Percentiles rank a stretch among this genome's conserved stretches.
phyloP scores from a whole-genome alignment of 2,113 vertebrate species.

The Ochotona curzoniae region DNA sequence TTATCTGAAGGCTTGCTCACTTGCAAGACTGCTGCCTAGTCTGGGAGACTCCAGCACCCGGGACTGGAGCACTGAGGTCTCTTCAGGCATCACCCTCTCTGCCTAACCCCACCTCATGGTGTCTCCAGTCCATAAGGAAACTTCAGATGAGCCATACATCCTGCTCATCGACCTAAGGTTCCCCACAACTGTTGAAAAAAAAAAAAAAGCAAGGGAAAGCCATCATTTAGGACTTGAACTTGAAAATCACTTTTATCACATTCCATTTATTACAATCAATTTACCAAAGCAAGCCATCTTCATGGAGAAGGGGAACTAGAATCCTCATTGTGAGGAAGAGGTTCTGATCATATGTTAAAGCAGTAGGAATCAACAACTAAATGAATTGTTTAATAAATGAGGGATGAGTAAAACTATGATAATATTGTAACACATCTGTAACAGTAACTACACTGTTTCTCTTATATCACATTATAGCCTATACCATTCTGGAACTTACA shows the following conservation, averaged over 20 bases:
- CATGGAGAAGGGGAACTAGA: neutral
- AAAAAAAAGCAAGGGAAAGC: neutral
- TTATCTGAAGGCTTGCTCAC: neutral
- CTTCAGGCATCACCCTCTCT: neutral
- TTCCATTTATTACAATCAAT: neutral
- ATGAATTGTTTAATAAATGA: conserved; percentile 9
- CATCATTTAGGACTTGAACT: neutral
- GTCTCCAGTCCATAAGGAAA: neutral
- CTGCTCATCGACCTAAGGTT: neutral
- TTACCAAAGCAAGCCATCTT: neutral
- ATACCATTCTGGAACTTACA: conserved; percentile 4
- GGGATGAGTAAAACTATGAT: neutral
- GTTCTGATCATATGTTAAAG: neutral
- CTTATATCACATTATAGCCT: neutral
- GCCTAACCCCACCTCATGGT: neutral
- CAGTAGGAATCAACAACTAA: neutral
- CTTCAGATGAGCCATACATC: neutral
- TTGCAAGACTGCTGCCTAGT: neutral
- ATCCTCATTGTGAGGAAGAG: neutral
- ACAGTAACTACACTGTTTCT: neutral
- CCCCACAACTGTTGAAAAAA: neutral
- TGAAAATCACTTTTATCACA: neutral
- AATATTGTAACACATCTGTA: neutral
- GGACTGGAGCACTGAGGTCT: neutral
- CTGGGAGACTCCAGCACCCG: neutral